Evolutionary conservation across 2,113 vertebrate species (phyloP), one percentile per base, ranked within the genome.

Genomic region (Actinemys pallida): DNA sequence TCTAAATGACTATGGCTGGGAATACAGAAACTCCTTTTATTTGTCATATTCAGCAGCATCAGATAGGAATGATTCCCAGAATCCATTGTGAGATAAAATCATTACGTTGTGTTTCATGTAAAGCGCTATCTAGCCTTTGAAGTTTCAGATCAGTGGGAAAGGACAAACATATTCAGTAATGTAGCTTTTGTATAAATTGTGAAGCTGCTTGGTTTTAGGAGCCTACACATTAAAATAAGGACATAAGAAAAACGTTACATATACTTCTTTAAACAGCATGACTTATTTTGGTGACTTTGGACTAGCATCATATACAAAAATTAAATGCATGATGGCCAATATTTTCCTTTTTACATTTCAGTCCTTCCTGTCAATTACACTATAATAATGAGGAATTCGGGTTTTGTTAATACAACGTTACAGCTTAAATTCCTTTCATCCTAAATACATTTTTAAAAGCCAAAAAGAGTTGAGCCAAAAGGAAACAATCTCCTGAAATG

Each of bases 201-300:
- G 87, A 75, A 29, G 87, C 0, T 0, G 56, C 16, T 79, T 39
- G 29, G 29, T 91, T 96, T 84, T 11, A 89, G 82, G 79, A 95
- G 19, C 1, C 19, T 35, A 19, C 1, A n/a, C 52, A 92, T 93
- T 91, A 84, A 25, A 0, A 5, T 6, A 95, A 27, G 94, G 47
- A 90, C 47, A 65, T 57, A 84, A 24, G 12, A 93, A 86, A 88
- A 92, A 89, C 24, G 39, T 89, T 96, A 76, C 3, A 90, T 2
- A 80, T 1, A 85, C 10, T 72, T 85, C 87, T 90, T 89, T 79
- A 97, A 93, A 85, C 72, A 87, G 1, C 53, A 59, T 75, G 29
- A 92, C 19, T 86, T 91, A 91, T 93, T 97, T 84, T 90, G 65
- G 56, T 94, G 84, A 93, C 88, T 97, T 95, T 97, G 90, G 94